Conservation (phyloP, 2,888 invertebrate species). For the Shargacucullia verbasci region DNA sequence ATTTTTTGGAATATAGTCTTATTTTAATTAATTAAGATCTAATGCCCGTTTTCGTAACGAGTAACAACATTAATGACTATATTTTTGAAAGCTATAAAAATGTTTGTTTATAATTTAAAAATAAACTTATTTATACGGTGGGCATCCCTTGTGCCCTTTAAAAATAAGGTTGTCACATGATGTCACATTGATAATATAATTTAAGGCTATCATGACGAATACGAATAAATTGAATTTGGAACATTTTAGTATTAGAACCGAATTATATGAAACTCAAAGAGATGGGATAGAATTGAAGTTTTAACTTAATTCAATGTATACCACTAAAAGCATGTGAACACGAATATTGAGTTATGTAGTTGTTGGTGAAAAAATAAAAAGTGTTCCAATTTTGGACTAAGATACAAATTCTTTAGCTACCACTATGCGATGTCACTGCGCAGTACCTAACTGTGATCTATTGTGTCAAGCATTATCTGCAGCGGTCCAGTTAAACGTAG, state of each 20-base stretch:
- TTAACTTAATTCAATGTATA: slow-evolving; percentile 20
- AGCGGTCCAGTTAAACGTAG: slow-evolving; percentile 11
- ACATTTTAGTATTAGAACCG: slow-evolving; percentile 1
- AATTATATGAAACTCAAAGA: slow-evolving; percentile 7
- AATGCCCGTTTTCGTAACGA: slow-evolving; percentile 14
- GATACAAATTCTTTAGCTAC: background rate
- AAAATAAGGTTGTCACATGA: slow-evolving; percentile 31
- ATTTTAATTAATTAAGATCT: too few relatives aligned
- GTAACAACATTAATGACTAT: slow-evolving; percentile 13
- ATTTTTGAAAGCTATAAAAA: background rate
- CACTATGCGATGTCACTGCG: background rate
- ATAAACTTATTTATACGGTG: slow-evolving; percentile 36
- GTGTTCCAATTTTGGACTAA: background rate
- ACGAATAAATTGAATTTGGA: slow-evolving; percentile 18
- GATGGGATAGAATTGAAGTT: slow-evolving; percentile 12
- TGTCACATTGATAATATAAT: slow-evolving; percentile 5
- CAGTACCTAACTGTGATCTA: slow-evolving; percentile 2
- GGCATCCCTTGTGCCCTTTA: slow-evolving; percentile 11
- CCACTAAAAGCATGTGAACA: slow-evolving; percentile 9
- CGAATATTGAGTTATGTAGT: slow-evolving; percentile 12
- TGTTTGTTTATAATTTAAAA: slow-evolving; percentile 29
- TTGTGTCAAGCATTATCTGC: slow-evolving; percentile 15
- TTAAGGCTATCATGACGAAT: background rate
- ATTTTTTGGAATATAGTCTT: too few relatives aligned
- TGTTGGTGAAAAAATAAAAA: background rate